phyloP scores from a whole-genome alignment of 1,140 invertebrate species.

The Meloidogyne exigua region DNA sequence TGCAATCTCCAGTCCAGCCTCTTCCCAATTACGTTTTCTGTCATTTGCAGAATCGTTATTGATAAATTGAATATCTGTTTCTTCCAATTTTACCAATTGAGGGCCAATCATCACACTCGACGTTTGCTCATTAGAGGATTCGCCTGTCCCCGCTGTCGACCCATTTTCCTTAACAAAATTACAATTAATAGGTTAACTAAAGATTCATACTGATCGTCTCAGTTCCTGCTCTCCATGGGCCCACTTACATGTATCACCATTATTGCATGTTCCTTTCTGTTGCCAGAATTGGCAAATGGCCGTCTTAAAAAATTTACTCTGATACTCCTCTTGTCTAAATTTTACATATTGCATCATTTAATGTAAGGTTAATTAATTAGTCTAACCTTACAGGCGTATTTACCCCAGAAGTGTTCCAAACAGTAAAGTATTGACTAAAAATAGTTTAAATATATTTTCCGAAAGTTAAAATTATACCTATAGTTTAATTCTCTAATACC shows the following conservation, averaged over 20 bases:
- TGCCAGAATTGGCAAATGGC: conserved; percentile 24
- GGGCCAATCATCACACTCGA: conserved; percentile 15
- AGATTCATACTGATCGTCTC: conserved; percentile 9
- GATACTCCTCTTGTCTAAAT: conserved; percentile 16
- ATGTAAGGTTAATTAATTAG: no score
- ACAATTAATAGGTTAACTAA: neutral
- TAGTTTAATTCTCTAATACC: conserved; percentile 26
- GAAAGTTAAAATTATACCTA: neutral
- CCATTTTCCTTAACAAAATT: neutral
- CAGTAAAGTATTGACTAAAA: neutral
- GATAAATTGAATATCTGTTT: neutral
- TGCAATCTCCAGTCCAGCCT: conserved; percentile 16
- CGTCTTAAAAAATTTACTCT: conserved; percentile 15
- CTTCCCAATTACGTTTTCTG: conserved; percentile 24
- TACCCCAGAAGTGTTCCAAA: neutral
- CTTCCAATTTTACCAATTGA: conserved; percentile 12
- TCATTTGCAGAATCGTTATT: neutral
- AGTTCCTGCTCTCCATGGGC: conserved; percentile 12
- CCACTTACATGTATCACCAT: conserved; percentile 22
- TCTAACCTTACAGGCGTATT: neutral
- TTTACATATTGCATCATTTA: neutral
- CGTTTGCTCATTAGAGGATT: neutral
- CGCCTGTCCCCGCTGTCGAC: neutral
- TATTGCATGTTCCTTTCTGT: conserved; percentile 23
- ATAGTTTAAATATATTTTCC: neutral